These are phyloP conservation scores for Leptinotarsa texana DNA, from an alignment of 1,140 invertebrate genomes.

Conservation along the genomic window DNA sequence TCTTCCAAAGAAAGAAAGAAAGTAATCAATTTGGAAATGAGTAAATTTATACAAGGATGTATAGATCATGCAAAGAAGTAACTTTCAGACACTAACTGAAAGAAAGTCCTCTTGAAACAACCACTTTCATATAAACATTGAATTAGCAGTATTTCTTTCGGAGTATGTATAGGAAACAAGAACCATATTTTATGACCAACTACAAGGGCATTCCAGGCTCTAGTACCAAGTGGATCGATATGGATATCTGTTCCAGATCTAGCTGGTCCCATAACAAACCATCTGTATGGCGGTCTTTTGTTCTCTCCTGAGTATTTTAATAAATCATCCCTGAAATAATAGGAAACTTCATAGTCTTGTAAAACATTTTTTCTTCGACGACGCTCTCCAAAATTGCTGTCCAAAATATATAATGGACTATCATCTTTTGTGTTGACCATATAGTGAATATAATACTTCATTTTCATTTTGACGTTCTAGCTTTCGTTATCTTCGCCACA, in stretches of 20 bases:
- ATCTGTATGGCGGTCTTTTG: constrained; percentile 92
- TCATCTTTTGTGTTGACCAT: constrained; percentile 93
- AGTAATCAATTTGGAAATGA: no score
- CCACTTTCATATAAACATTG: no score
- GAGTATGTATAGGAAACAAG: no score
- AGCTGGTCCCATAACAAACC: constrained; percentile 98
- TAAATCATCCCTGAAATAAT: constrained; percentile 96
- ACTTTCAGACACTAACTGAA: no score
- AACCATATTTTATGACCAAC: constrained; percentile 85
- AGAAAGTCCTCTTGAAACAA: no score
- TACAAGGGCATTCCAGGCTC: constrained; percentile 98
- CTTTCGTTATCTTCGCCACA: constrained; percentile 99
- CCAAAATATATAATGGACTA: constrained; percentile 99
- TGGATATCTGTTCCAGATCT: constrained; percentile 98
- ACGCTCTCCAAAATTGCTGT: constrained; percentile 97
- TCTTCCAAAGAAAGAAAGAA: no score
- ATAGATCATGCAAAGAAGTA: no score
- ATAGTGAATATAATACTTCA: constrained; percentile 99
- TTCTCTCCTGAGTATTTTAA: constrained; percentile 96
- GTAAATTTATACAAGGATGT: no score
- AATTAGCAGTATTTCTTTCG: no score
- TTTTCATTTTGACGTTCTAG: constrained; percentile 99
- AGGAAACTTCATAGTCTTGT: constrained; percentile 92
- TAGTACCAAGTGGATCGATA: constrained; percentile 98
- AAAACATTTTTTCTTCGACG: constrained; percentile 90